Percentiles rank a stretch among this genome's conserved stretches.
Evolutionary conservation across 2,888 invertebrate genomes (phyloP).

Genomic region (Tetragonula carbonaria): DNA sequence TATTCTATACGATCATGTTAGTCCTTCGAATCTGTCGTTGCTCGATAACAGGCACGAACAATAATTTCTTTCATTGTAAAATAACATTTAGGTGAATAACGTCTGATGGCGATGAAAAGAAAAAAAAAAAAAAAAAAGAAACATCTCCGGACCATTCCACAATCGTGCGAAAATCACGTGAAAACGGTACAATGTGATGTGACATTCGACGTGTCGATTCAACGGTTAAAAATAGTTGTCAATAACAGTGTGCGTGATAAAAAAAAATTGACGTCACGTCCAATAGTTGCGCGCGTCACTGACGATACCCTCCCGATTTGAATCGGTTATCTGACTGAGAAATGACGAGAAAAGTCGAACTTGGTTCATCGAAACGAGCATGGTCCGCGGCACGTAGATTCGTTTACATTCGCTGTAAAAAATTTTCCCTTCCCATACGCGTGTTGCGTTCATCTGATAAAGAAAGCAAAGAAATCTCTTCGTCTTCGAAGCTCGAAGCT

Average conservation of each 20-base stretch:
- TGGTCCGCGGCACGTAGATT: background rate
- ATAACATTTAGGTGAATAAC: background rate
- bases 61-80: background rate
- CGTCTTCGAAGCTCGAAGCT: background rate
- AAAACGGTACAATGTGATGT: constrained; percentile 1
- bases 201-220: constrained; percentile 13
- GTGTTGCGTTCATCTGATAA: background rate
- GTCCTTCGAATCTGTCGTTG: background rate
- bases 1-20: no score
- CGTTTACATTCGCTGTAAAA: background rate
- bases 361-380: background rate
- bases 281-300: constrained; percentile 23
- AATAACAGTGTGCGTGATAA: constrained; percentile 42
- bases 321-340: constrained; percentile 40
- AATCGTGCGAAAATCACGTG: constrained; percentile 20
- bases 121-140: no score
- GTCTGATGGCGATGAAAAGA: background rate
- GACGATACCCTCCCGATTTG: constrained; percentile 40
- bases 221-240: constrained; percentile 37
- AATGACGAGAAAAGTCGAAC: constrained; percentile 6
- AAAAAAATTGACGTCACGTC: constrained; percentile 43
- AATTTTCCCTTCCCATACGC: background rate
- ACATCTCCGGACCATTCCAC: background rate
- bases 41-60: background rate
- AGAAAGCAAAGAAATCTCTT: background rate